These are phyloP conservation scores for Lindbergichthys nudifrons DNA, from an alignment of 2,797 vertebrate species.

Conservation along the genomic window DNA sequence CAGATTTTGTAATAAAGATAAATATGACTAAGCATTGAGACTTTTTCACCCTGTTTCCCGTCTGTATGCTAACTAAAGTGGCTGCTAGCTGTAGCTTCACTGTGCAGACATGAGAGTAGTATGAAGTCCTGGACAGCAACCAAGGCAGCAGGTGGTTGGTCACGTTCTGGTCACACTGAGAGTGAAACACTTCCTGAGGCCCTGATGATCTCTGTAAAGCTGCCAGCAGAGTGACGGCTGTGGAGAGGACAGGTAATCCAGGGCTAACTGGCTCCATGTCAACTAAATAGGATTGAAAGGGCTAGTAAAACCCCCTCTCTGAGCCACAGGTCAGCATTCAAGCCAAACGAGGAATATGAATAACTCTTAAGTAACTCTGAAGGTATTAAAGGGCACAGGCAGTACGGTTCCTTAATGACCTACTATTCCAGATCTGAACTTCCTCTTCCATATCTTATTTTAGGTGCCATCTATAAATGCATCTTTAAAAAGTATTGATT, in stretches of 20 bases:
- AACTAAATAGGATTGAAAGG: slow-evolving; percentile 73
- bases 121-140: slow-evolving; percentile 8
- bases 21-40: no score
- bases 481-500: background rate
- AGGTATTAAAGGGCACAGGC: slow-evolving; percentile 23
- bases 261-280: slow-evolving; percentile 74
- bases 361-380: slow-evolving; percentile 54
- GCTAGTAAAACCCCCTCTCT: slow-evolving; percentile 34
- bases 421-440: background rate
- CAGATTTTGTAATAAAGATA: background rate
- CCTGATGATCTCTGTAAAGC: slow-evolving; percentile 64
- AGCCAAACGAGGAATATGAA: slow-evolving; percentile 51
- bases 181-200: slow-evolving; percentile 55
- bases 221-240: slow-evolving; percentile 59
- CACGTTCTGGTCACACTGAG: slow-evolving; percentile 51
- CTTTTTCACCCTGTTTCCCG: background rate
- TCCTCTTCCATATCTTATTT: background rate
- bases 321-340: slow-evolving; percentile 34
- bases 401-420: background rate
- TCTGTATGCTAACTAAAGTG: slow-evolving; percentile 2
- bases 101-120: background rate
- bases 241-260: slow-evolving; percentile 70
- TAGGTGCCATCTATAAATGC: background rate
- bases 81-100: background rate
- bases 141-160: slow-evolving; percentile 15